A percentile compares a stretch with the other conserved stretches of the same genome.
These are phyloP conservation scores for Sardina pilchardus DNA, from an alignment of 2,113 vertebrate genomes.

Conservation along the genomic window DNA sequence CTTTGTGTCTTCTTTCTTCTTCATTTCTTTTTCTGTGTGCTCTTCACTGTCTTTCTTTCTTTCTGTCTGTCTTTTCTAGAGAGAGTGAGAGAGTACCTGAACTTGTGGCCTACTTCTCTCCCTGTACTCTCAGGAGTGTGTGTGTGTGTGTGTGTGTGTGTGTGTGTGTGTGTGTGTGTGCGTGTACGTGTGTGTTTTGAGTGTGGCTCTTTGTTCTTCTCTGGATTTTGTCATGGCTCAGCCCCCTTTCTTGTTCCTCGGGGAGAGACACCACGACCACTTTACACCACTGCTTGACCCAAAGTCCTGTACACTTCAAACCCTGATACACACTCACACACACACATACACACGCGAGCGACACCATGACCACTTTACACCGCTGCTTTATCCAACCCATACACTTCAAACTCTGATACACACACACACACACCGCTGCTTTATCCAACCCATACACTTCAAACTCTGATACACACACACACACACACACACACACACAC, in stretches of 20 bases:
- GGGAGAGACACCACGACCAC: background rate
- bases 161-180: too few relatives aligned
- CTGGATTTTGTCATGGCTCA: background rate
- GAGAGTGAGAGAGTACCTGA: background rate
- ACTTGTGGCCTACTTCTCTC: background rate
- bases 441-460: too few relatives aligned
- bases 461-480: background rate
- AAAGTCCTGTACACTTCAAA: background rate
- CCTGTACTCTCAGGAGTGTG: background rate
- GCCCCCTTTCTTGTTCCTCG: background rate
- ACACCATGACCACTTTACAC: background rate
- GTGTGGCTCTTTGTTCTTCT: background rate
- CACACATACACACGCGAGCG: background rate
- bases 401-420: background rate
- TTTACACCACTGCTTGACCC: background rate
- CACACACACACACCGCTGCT: background rate
- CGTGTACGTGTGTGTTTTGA: conserved; percentile 1
- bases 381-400: background rate
- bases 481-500: background rate
- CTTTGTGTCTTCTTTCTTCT: background rate
- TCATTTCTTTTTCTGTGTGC: background rate
- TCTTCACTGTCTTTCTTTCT: background rate
- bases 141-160: too few relatives aligned
- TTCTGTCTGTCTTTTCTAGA: too few relatives aligned
- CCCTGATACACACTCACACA: too few relatives aligned